Evolutionary conservation across 2,797 vertebrate species (phyloP), one percentile per base, ranked within the genome.

Genomic region (Chaunax sp.): DNA sequence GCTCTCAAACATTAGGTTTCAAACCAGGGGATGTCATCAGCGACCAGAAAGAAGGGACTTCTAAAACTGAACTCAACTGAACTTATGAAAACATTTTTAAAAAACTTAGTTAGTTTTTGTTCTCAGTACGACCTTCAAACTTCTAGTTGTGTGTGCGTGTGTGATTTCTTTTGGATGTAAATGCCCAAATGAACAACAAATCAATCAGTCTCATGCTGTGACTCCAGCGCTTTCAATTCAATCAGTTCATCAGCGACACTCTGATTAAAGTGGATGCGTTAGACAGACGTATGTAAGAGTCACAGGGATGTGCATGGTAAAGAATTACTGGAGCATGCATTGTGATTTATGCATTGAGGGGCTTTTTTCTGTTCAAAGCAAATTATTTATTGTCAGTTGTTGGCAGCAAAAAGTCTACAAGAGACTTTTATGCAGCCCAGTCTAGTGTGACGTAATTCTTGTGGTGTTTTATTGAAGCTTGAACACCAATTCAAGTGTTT

Each of bases 241-340:
- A 78, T 85, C 69, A 79, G 37, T 2, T 26, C 18, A 38, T 69
- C 59, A 46, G 30, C 6, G 12, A 23, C 22, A 11, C 44, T 59
- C 44, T 72, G 65, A 83, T 84, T 71, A 72, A 74, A 75, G 77
- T 61, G 51, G 26, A 49, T 37, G 47, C 54, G 54, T 60, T 26
- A 55, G 13, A 52, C 41, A 1, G 23, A 38, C 14, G 18, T 51
- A 14, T 62, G 66, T 59, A n/a, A 50, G 37, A 0, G 38, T 4
- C n/a, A 2, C 45, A 1, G 49, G 15, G 30, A 50, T 33, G 6
- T 25, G 1, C 26, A 43, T 10, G 20, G 25, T 37, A 4, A 47
- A 63, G 43, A 72, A 14, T 53, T 53, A 61, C 40, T 18, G 37
- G 3, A 65, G 58, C 54, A 72, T 58, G 41, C 10, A 4, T 16